These are phyloP conservation scores for Lutjanus campechanus DNA, from an alignment of 2,797 vertebrate genomes.

Conservation along the genomic window DNA sequence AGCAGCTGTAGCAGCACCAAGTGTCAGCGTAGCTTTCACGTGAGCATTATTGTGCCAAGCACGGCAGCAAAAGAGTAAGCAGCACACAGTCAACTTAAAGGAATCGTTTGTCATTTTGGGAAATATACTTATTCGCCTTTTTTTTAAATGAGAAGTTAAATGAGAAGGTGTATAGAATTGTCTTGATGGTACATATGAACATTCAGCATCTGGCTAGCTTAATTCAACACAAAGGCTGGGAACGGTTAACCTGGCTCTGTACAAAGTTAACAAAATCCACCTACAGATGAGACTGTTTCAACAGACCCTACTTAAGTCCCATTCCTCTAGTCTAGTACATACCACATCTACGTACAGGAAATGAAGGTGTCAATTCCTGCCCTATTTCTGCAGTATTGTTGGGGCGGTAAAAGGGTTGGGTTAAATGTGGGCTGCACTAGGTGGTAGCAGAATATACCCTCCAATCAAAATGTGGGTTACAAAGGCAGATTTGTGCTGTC, in stretches of 20 bases:
- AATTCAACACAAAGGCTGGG: too few relatives aligned
- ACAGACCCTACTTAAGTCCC: too few relatives aligned
- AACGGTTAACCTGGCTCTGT: too few relatives aligned
- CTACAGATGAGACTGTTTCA: neutral
- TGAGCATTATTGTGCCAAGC: conserved; percentile 32
- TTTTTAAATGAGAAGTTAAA: conserved; percentile 1
- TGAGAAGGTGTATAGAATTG: conserved; percentile 8
- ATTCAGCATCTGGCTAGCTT: neutral
- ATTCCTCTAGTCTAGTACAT: too few relatives aligned
- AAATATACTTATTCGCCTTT: conserved; percentile 19
- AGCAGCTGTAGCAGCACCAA: conserved; percentile 45
- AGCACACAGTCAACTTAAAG: conserved; percentile 25
- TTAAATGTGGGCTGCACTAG: too few relatives aligned
- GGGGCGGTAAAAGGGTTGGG: too few relatives aligned
- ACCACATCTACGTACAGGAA: too few relatives aligned
- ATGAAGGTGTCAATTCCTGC: too few relatives aligned
- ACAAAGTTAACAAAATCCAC: too few relatives aligned
- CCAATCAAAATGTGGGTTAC: too few relatives aligned
- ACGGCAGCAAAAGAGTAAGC: conserved; percentile 27
- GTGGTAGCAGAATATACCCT: neutral
- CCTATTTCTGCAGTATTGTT: too few relatives aligned
- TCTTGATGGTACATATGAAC: conserved; percentile 8
- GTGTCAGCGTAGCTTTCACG: conserved; percentile 48
- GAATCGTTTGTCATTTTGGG: conserved; percentile 34
- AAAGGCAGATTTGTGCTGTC: too few relatives aligned